phyloP scores from a whole-genome alignment of 1,140 invertebrate species.

The Lepidurus arcticus region DNA sequence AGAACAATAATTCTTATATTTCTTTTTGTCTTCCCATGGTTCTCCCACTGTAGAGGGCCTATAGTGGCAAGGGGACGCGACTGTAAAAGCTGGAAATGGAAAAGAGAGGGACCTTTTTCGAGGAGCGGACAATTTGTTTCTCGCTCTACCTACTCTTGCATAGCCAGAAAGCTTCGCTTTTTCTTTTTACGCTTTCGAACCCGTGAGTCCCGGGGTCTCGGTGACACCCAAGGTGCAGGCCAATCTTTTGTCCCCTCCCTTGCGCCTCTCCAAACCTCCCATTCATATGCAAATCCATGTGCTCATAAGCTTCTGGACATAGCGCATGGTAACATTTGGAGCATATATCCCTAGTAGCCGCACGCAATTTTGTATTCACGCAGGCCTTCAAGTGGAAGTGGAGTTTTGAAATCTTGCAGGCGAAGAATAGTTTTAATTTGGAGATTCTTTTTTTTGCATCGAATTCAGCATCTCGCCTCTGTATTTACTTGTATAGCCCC shows the following conservation, averaged over 20 bases:
- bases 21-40: neutral
- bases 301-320: constrained; percentile 9
- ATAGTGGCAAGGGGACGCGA: neutral
- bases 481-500: no score
- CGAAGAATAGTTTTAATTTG: no score
- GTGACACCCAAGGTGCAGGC: constrained; percentile 20
- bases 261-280: constrained; percentile 5
- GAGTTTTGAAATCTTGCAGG: neutral
- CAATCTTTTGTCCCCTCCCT: neutral
- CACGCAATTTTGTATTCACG: constrained; percentile 2
- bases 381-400: neutral
- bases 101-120: neutral
- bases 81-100: neutral
- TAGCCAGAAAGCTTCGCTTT: neutral
- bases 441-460: no score
- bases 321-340: neutral
- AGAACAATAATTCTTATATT: constrained; percentile 17
- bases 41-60: neutral
- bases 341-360: neutral
- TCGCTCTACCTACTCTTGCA: neutral
- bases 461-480: no score
- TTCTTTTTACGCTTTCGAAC: neutral
- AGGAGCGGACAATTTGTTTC: constrained; percentile 13
- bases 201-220: constrained; percentile 19
- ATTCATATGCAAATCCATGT: constrained; percentile 3